These are phyloP conservation scores for Ictalurus punctatus DNA, from an alignment of 2,113 vertebrate genomes.

Conservation along the genomic window DNA sequence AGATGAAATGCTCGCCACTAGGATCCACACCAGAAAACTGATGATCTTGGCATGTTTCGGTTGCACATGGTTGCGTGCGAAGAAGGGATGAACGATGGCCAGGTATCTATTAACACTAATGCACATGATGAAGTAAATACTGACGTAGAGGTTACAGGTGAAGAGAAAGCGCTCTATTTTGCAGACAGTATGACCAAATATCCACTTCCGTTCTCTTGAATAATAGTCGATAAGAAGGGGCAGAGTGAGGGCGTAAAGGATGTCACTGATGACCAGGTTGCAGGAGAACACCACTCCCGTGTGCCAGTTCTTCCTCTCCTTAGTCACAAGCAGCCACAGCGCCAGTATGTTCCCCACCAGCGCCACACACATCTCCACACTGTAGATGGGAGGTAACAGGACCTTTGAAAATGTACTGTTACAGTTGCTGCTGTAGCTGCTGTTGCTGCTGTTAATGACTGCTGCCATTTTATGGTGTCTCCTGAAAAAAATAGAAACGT, in stretches of 20 bases:
- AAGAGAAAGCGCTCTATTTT: constrained; percentile 80
- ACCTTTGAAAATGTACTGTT: constrained; percentile 43
- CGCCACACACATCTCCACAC: constrained; percentile 67
- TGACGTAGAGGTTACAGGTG: constrained; percentile 77
- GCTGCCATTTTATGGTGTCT: not conserved
- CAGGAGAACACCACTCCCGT: constrained; percentile 74
- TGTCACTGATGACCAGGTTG: constrained; percentile 79
- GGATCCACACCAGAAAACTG: constrained; percentile 67
- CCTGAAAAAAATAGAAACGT: constrained; percentile 22
- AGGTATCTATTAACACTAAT: constrained; percentile 82
- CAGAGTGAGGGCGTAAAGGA: constrained; percentile 76
- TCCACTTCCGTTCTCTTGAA: constrained; percentile 66
- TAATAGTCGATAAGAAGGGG: constrained; percentile 76
- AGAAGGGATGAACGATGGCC: constrained; percentile 76
- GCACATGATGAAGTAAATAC: constrained; percentile 78
- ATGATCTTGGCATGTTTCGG: constrained; percentile 67
- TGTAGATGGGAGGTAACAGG: constrained; percentile 66
- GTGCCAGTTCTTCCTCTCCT: constrained; percentile 71
- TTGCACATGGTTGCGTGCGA: constrained; percentile 58
- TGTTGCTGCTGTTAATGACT: not conserved
- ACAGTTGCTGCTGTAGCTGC: not conserved
- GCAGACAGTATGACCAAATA: constrained; percentile 65
- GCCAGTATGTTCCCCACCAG: constrained; percentile 70
- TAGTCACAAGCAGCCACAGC: constrained; percentile 65
- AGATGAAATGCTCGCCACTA: constrained; percentile 64